Percentiles rank a stretch among this genome's conserved stretches.
phyloP scores from a whole-genome alignment of 2,888 invertebrate genomes.

The Calameuta filiformis region DNA sequence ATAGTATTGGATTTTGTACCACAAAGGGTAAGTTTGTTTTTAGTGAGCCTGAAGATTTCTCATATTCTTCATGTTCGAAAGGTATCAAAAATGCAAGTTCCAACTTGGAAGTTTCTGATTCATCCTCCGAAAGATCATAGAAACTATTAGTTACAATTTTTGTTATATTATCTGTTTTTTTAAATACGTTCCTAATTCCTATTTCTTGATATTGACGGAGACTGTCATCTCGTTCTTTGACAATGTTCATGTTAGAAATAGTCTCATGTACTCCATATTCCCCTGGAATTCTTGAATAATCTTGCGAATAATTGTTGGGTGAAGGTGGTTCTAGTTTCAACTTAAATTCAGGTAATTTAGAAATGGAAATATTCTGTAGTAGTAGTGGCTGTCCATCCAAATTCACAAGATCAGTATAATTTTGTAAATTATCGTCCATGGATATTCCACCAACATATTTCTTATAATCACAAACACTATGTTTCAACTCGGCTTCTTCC shows the following conservation, averaged over 20 bases:
- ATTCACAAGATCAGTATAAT: constrained; percentile 14
- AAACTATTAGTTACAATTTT: constrained; percentile 20
- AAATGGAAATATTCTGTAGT: not conserved
- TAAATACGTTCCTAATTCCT: constrained; percentile 16
- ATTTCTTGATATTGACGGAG: constrained; percentile 37
- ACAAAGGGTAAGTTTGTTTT: not conserved
- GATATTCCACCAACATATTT: constrained; percentile 11
- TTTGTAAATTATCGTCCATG: constrained; percentile 13
- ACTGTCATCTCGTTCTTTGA: constrained; percentile 28
- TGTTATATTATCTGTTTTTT: constrained; percentile 5
- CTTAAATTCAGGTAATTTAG: constrained; percentile 5
- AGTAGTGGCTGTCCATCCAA: not conserved
- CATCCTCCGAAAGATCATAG: constrained; percentile 17
- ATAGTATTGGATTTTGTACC: constrained; percentile 6
- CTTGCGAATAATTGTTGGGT: constrained; percentile 15
- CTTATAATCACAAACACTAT: constrained; percentile 17
- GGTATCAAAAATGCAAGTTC: constrained; percentile 32
- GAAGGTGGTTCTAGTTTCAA: constrained; percentile 5
- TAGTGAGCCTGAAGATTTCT: constrained; percentile 6
- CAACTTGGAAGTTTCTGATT: not conserved
- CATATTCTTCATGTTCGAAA: constrained; percentile 30
- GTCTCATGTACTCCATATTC: not conserved
- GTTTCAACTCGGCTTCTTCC: not conserved
- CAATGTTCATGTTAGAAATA: constrained; percentile 16
- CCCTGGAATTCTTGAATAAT: constrained; percentile 19